Conservation (phyloP, 1,140 invertebrate genomes). For the Oscheius sp. region DNA sequence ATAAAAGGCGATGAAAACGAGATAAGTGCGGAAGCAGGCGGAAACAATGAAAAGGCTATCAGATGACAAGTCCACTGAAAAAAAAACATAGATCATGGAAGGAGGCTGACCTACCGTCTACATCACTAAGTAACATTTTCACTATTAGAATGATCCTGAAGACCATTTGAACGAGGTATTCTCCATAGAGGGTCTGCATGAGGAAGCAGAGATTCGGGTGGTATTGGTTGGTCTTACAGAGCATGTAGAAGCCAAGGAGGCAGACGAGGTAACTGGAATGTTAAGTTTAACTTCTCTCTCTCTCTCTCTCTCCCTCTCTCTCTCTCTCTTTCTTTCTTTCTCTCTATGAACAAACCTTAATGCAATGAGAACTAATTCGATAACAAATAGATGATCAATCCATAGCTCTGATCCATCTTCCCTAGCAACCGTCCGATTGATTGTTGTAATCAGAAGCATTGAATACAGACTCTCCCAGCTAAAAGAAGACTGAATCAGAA, state of each 20-base stretch:
- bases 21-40: background rate
- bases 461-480: too few species aligned
- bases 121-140: background rate
- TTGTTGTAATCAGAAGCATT: background rate
- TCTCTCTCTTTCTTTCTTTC: too few species aligned
- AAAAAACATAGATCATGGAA: background rate
- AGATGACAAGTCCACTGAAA: background rate
- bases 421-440: background rate
- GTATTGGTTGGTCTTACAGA: background rate
- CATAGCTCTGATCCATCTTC: background rate
- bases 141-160: background rate
- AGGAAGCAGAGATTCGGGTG: background rate
- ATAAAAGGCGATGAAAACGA: constrained; percentile 1
- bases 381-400: background rate
- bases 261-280: background rate
- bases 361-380: background rate
- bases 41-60: background rate
- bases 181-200: background rate
- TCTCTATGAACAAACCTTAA: background rate
- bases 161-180: background rate
- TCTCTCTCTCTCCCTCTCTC: too few species aligned
- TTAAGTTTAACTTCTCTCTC: background rate
- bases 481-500: too few species aligned
- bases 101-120: background rate
- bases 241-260: background rate